A percentile compares a stretch with the other conserved stretches of the same genome.
phyloP scores from a whole-genome alignment of 2,113 vertebrate genomes.

The Prinia subflava region DNA sequence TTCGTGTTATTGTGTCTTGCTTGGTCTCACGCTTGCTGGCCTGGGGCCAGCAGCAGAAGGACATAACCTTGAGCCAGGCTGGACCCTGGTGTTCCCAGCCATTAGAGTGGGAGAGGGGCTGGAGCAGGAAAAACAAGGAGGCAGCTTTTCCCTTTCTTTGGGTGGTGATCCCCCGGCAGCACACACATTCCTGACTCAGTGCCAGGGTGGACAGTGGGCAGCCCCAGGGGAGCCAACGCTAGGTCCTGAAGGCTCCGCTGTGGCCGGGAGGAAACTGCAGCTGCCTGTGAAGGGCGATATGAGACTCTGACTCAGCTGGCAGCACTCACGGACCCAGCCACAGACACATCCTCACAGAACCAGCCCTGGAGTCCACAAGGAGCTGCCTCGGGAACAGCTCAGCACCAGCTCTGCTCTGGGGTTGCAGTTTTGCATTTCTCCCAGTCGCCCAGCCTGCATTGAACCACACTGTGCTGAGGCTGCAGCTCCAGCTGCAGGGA shows the following conservation, averaged over 20 bases:
- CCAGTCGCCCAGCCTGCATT: neutral
- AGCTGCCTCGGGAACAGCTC: accelerated
- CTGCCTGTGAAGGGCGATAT: accelerated
- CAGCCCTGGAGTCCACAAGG: accelerated
- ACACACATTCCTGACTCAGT: neutral
- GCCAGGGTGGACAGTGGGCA: neutral
- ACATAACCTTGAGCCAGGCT: neutral
- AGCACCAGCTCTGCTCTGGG: neutral
- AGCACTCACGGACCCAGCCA: neutral
- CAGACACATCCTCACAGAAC: neutral
- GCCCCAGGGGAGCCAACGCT: accelerated
- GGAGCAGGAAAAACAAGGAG: constrained; percentile 33
- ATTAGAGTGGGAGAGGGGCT: neutral
- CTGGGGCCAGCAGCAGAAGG: constrained; percentile 33
- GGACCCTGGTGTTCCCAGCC: constrained; percentile 31
- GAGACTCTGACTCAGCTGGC: neutral
- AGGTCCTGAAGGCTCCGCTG: accelerated
- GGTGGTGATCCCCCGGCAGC: neutral
- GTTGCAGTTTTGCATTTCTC: neutral
- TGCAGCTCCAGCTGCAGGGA: neutral
- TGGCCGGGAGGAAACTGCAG: neutral
- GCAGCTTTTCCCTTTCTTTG: constrained; percentile 42
- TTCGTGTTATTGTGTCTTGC: constrained; percentile 46
- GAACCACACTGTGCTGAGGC: accelerated
- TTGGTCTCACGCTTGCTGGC: constrained; percentile 41